Evolutionary conservation across 2,797 vertebrate genomes (phyloP), one percentile per base, ranked within the genome.

Genomic region (Cephalopachus bancanus): DNA sequence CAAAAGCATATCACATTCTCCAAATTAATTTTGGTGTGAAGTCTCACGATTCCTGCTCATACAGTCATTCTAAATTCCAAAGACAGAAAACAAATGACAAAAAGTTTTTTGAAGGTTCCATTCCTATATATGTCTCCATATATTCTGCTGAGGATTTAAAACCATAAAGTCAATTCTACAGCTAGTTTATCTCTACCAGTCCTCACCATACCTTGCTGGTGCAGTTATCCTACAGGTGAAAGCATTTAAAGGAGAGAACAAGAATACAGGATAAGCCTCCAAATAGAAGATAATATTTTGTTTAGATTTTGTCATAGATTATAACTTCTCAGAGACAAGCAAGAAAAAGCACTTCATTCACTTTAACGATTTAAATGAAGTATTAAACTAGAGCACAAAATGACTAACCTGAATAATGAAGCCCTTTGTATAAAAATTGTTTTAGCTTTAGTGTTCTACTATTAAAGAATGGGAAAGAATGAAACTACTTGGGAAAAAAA

Each of bases 201-300:
- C 72, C 71, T 75, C 90, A 96, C 90, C 97, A 0, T 99, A 99
- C 99, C 99, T 99, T 99, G 99, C 98, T 99, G 99, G 99, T 99
- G 99, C 99, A 99, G 98, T 99, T 99, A 99, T 99, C 99, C 99
- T 99, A 98, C 57, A 97, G 97, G 98, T 96, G 99, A 98, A 99
- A 99, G 99, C 99, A 98, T 99, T 98, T 98, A 84, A 98, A 98
- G 97, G 97, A 98, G 95, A 99, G 96, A 98, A 98, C 98, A 93
- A 92, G 67, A 90, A 98, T 24, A 97, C 11, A 97, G 60, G 20
- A 90, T 98, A 94, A 98, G 93, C 71, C 83, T 92, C 37, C 83
- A 78, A 85, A 44, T 57, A 72, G 30, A 93, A 89, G 44, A 93
- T 51, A 81, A 80, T 6, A 91, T 0, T n/a, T 1, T 5, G 12